A percentile compares a stretch with the other conserved stretches of the same genome.
Evolutionary conservation across 2,113 vertebrate species (phyloP).

Genomic region (Centropus bengalensis): DNA sequence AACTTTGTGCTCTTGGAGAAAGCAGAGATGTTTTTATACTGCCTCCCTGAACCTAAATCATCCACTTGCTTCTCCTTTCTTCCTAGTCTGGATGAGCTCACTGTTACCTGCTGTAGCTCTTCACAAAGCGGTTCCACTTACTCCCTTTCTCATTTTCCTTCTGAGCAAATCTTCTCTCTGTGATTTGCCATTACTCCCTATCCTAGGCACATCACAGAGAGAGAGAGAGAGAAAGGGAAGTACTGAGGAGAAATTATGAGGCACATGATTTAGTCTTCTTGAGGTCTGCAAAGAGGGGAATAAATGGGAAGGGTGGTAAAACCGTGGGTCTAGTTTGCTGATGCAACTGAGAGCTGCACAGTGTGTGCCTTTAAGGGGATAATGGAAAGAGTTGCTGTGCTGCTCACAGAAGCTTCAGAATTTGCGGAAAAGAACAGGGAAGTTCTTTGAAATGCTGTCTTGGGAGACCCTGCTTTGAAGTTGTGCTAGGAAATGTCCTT

Average conservation of each 20-base stretch:
- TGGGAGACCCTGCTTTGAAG: conserved; percentile 47
- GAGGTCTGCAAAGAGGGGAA: not conserved
- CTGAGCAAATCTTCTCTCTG: not conserved
- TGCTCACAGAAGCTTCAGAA: not conserved
- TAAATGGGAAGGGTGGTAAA: conserved; percentile 4
- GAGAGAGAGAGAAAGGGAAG: not conserved
- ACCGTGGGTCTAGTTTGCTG: not conserved
- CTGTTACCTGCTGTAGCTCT: not conserved
- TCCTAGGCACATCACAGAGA: not conserved
- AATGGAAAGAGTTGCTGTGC: not conserved
- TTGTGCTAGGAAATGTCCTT: conserved; percentile 9
- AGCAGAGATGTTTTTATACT: not conserved
- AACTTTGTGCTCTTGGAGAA: not conserved
- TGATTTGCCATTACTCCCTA: not conserved
- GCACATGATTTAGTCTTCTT: not conserved
- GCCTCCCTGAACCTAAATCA: not conserved
- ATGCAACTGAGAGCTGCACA: not conserved
- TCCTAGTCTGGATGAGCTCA: not conserved
- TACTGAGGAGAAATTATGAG: not conserved
- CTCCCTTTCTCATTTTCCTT: not conserved
- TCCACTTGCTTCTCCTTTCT: conserved; percentile 8
- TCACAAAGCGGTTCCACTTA: not conserved
- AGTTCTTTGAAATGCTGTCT: conserved; percentile 40
- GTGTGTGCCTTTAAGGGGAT: not conserved
- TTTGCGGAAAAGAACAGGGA: not conserved